Percentiles rank a stretch among this genome's conserved stretches.
phyloP scores from a whole-genome alignment of 2,797 vertebrate species.

The Xiphorhynchus erythropygius region DNA sequence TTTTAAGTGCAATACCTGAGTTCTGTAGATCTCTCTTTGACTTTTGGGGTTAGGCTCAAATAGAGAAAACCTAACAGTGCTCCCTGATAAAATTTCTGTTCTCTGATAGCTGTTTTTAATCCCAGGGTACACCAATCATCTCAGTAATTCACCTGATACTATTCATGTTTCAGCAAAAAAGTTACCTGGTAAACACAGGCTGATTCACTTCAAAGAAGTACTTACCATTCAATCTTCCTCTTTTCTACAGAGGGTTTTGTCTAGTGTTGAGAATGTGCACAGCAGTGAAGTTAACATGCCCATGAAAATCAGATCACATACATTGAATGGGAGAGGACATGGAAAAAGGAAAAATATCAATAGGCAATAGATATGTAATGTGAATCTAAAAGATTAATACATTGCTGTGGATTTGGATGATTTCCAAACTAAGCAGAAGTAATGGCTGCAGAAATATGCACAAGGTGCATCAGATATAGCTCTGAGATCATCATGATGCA shows the following conservation, averaged over 20 bases:
- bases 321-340: neutral
- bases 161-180: neutral
- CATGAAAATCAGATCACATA: neutral
- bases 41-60: neutral
- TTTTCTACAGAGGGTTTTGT: neutral
- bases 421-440: neutral
- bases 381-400: neutral
- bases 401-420: neutral
- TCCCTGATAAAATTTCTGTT: neutral
- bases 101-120: neutral
- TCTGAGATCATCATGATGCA: neutral
- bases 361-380: neutral
- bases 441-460: neutral
- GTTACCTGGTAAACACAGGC: neutral
- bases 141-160: neutral
- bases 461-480: neutral
- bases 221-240: neutral
- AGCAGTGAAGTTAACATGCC: neutral
- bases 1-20: neutral
- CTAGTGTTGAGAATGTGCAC: neutral
- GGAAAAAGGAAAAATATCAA: neutral
- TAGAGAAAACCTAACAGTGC: neutral
- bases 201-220: neutral
- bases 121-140: neutral
- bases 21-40: neutral